phyloP scores from a whole-genome alignment of 2,113 vertebrate genomes.

The Prunella himalayana region DNA sequence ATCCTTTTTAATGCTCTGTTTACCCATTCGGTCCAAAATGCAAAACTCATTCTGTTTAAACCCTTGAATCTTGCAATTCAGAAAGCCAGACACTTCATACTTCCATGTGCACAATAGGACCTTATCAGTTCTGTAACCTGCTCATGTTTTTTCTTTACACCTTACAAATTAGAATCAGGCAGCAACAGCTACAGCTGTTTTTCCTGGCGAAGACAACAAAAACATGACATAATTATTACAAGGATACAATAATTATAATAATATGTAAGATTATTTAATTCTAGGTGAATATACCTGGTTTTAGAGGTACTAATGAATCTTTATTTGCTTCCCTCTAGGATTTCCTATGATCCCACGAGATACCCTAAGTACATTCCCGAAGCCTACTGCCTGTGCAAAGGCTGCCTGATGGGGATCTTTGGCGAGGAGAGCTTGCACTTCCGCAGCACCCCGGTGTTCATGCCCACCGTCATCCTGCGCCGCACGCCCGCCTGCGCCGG shows the following conservation, averaged over 20 bases:
- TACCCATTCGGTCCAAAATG: neutral
- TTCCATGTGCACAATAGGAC: neutral
- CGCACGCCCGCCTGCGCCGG: slow-evolving; percentile 78
- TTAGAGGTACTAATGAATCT: neutral
- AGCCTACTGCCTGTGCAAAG: slow-evolving; percentile 92
- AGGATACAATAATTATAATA: neutral
- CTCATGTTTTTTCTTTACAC: neutral
- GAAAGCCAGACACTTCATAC: neutral
- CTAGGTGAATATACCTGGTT: neutral
- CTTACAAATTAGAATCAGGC: neutral
- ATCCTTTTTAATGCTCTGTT: neutral
- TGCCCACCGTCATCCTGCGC: slow-evolving; percentile 84
- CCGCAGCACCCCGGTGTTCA: slow-evolving; percentile 85
- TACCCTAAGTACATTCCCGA: slow-evolving; percentile 91
- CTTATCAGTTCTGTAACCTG: neutral
- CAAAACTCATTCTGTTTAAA: neutral
- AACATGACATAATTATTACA: neutral
- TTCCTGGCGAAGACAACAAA: neutral
- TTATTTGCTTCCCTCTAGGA: slow-evolving; percentile 65
- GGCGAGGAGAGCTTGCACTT: slow-evolving; percentile 80
- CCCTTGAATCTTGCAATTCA: neutral
- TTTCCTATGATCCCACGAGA: slow-evolving; percentile 81
- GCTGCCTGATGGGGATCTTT: slow-evolving; percentile 80
- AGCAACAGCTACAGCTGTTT: neutral
- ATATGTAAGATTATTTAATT: neutral